Conservation (phyloP, 2,113 vertebrate species). For the Uria aalge region DNA sequence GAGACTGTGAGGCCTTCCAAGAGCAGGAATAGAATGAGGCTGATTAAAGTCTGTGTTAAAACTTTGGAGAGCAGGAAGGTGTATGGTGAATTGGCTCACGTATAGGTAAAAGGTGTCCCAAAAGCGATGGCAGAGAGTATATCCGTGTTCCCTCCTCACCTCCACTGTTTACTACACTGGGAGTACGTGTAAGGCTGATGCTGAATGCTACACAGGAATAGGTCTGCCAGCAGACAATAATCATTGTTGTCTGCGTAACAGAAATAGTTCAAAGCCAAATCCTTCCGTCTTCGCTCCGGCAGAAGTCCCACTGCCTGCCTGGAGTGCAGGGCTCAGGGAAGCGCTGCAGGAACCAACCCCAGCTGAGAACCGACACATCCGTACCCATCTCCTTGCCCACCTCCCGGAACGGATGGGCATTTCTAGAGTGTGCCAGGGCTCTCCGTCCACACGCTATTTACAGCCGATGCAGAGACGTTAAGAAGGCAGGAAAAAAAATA, state of each 20-base stretch:
- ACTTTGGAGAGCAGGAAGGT: constrained; percentile 14
- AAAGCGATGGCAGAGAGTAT: neutral
- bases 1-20: neutral
- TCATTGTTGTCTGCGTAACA: neutral
- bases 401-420: neutral
- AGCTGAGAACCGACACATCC: rapidly evolving
- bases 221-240: neutral
- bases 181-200: neutral
- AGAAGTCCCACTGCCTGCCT: neutral
- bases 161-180: neutral
- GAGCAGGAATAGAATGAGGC: neutral
- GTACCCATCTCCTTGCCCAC: neutral
- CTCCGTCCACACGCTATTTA: rapidly evolving
- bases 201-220: neutral
- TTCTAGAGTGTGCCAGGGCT: neutral
- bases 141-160: neutral
- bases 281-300: neutral
- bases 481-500: neutral
- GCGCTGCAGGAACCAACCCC: neutral
- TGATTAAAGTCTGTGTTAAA: neutral
- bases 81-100: neutral
- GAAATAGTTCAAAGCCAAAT: constrained; percentile 16
- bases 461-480: neutral
- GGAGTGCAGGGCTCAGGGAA: rapidly evolving
- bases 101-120: neutral